Evolutionary conservation across 2,113 vertebrate genomes (phyloP), one percentile per base, ranked within the genome.

Genomic region (Hucho hucho): DNA sequence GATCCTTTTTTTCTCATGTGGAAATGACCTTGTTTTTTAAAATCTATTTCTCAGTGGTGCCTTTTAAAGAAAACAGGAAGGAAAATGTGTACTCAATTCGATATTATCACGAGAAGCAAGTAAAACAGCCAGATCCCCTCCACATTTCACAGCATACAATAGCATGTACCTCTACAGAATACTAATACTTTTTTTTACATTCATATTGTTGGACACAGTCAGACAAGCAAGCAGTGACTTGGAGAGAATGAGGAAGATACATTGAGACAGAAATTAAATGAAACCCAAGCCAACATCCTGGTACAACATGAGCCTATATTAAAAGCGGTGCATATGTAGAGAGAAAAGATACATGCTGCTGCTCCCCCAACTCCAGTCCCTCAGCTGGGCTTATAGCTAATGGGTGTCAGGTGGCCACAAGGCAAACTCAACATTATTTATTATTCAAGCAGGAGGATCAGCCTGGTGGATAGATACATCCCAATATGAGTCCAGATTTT

Each of bases 351-450:
- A 79, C 43, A 18, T 64, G 75, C 3, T 72, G 25, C 20, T 66
- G 75, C 3, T 72, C 29, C 22, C 25, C 46, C 2, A 43, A 0
- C 63, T 79, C 70, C 66, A 43, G 79, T 49, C 73, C 12, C 77
- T 83, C 68, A 75, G 75, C 73, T 71, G 76, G 56, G 37, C 67
- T 29, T 73, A 75, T 12, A 64, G 74, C 69, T 71, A 86, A 81
- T 64, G 76, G 63, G 80, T 81, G 76, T 82, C 83, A 79, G 83
- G 79, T 80, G 84, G 81, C 75, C 69, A 76, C 76, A 81, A 66
- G 80, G 69, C 71, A 79, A 89, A 83, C 83, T 82, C 68, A 89
- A 84, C 69, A 37, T 64, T 83, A 76, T 86, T 89, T 86, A 83
- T 87, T 88, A 81, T 87, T 88, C 43, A 74, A 83, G 72, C 75